These are phyloP conservation scores for Glossophaga mutica DNA, from an alignment of 2,797 vertebrate genomes.

Conservation along the genomic window DNA sequence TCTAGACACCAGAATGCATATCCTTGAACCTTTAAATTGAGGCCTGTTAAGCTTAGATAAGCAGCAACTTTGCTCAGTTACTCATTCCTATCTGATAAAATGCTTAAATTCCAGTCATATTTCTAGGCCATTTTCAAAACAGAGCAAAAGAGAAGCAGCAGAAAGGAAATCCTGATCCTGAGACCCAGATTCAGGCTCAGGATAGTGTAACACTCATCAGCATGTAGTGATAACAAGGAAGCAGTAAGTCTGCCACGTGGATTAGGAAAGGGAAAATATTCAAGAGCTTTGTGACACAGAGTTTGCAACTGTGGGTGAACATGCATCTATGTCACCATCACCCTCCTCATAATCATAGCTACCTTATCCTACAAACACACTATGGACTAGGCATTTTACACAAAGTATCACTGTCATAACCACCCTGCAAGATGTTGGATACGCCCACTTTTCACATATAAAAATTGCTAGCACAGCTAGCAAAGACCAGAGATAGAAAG, in stretches of 20 bases:
- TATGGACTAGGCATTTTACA: background rate
- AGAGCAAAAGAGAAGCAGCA: background rate
- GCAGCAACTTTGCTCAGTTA: background rate
- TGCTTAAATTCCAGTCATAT: background rate
- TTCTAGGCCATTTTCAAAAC: constrained; percentile 6
- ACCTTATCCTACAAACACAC: background rate
- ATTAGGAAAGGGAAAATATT: constrained; percentile 18
- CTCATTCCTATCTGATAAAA: background rate
- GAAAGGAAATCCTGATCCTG: constrained; percentile 33
- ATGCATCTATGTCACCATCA: background rate
- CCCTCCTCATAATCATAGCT: background rate
- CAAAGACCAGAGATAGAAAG: background rate
- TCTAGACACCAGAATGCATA: background rate
- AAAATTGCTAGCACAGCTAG: background rate
- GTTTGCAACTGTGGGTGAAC: background rate
- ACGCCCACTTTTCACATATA: background rate
- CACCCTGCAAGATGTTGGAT: background rate
- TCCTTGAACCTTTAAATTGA: background rate
- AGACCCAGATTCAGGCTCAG: background rate
- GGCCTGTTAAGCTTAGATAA: constrained; percentile 10
- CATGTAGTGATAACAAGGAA: background rate
- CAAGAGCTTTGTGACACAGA: constrained; percentile 15
- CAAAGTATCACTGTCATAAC: background rate
- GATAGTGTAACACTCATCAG: background rate
- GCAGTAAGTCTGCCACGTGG: background rate